Percentiles rank a stretch among this genome's conserved stretches.
Conservation (phyloP, 1,140 invertebrate genomes). For the Drosophila ficusphila region DNA sequence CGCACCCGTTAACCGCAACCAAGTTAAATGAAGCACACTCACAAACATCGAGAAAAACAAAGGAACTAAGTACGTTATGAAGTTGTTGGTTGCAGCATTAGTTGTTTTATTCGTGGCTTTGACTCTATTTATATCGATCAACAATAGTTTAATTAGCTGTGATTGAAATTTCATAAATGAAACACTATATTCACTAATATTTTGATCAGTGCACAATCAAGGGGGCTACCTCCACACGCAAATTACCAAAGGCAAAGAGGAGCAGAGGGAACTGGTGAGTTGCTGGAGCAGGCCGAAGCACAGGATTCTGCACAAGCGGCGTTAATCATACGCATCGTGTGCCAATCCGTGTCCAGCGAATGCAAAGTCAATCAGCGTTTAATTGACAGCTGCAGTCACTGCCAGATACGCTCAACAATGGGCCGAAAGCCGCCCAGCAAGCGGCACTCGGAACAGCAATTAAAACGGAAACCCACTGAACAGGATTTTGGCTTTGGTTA, state of each 20-base stretch:
- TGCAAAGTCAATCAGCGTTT: constrained; percentile 74
- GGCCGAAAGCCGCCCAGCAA: constrained; percentile 14
- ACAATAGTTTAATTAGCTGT: too few relatives aligned
- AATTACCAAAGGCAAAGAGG: constrained; percentile 52
- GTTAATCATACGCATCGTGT: constrained; percentile 75
- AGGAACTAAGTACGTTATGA: neutral
- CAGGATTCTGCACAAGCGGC: constrained; percentile 12
- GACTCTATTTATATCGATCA: neutral
- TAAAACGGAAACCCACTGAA: constrained; percentile 41
- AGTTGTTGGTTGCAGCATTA: too few relatives aligned
- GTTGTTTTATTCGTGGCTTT: too few relatives aligned
- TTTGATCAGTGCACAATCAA: neutral
- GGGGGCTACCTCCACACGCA: constrained; percentile 23
- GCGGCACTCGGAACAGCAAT: constrained; percentile 28
- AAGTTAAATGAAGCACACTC: constrained; percentile 74
- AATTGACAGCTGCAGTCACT: constrained; percentile 75
- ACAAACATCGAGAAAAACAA: neutral
- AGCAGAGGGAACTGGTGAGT: neutral
- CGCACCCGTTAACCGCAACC: constrained; percentile 61
- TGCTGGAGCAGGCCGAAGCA: neutral
- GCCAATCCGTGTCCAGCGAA: constrained; percentile 36
- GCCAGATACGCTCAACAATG: constrained; percentile 32
- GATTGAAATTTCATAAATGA: too few relatives aligned
- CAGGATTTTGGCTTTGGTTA: constrained; percentile 24
- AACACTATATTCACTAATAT: neutral